Conservation (phyloP, 2,888 invertebrate genomes). For the Keiferia lycopersicella region DNA sequence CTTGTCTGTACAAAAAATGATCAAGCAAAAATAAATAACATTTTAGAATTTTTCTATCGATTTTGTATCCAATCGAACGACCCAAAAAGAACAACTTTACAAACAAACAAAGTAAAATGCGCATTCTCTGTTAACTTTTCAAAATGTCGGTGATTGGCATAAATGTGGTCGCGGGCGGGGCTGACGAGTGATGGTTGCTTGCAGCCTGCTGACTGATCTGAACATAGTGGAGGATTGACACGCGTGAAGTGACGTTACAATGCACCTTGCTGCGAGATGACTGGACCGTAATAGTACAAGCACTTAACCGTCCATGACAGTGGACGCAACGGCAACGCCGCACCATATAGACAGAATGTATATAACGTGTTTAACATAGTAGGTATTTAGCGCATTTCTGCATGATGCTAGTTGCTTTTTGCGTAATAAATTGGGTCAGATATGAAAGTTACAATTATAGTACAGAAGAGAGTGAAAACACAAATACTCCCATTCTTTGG, state of each 20-base stretch:
- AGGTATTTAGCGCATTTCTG: slow-evolving; percentile 35
- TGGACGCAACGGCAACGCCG: slow-evolving; percentile 26
- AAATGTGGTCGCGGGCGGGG: slow-evolving; percentile 34
- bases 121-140: slow-evolving; percentile 22
- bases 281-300: not conserved
- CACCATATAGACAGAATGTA: slow-evolving; percentile 31
- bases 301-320: slow-evolving; percentile 10
- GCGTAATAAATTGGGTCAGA: not conserved
- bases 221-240: slow-evolving; percentile 76
- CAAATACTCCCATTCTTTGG: no score
- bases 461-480: no score
- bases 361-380: slow-evolving; percentile 37
- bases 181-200: slow-evolving; percentile 63
- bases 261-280: slow-evolving; percentile 1
- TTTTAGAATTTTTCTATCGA: no score
- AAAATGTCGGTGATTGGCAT: slow-evolving; percentile 26
- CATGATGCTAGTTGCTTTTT: slow-evolving; percentile 35
- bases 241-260: slow-evolving; percentile 12
- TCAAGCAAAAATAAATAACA: no score
- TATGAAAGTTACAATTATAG: not conserved
- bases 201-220: slow-evolving; percentile 79
- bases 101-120: not conserved
- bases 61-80: no score
- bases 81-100: no score
- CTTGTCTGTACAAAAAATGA: no score